Conservation (phyloP, 2,888 invertebrate species). For the Entomobrya multifasciata region DNA sequence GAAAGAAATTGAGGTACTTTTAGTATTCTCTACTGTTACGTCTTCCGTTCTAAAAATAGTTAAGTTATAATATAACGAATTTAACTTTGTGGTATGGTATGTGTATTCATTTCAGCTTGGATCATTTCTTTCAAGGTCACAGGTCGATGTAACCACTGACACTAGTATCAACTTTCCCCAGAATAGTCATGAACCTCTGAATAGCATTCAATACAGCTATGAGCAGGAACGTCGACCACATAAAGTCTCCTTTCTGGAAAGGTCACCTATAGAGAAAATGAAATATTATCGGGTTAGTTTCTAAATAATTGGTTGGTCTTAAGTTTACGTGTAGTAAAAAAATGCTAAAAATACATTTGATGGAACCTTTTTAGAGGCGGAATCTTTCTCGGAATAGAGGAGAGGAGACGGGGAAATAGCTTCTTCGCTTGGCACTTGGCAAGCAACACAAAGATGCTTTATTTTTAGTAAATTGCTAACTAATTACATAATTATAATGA, state of each 20-base stretch:
- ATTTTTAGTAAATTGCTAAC: no score
- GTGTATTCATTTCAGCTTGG: not conserved
- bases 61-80: no score
- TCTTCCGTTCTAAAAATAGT: no score
- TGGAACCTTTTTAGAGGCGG: not conserved
- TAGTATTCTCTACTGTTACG: not conserved
- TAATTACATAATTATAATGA: no score
- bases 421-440: no score
- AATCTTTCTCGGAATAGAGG: not conserved
- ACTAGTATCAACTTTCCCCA: not conserved
- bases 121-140: not conserved
- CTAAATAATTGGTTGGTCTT: no score
- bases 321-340: no score
- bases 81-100: no score
- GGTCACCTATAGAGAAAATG: not conserved
- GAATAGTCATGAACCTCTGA: not conserved
- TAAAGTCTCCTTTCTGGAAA: not conserved
- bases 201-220: not conserved
- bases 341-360: no score
- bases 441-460: no score
- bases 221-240: not conserved
- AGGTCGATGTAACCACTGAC: not conserved
- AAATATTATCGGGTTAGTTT: no score
- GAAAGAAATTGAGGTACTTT: conserved; percentile 92
- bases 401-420: not conserved